A percentile compares a stretch with the other conserved stretches of the same genome.
phyloP scores from a whole-genome alignment of 2,888 invertebrate genomes.

The Harmothoe impar region DNA sequence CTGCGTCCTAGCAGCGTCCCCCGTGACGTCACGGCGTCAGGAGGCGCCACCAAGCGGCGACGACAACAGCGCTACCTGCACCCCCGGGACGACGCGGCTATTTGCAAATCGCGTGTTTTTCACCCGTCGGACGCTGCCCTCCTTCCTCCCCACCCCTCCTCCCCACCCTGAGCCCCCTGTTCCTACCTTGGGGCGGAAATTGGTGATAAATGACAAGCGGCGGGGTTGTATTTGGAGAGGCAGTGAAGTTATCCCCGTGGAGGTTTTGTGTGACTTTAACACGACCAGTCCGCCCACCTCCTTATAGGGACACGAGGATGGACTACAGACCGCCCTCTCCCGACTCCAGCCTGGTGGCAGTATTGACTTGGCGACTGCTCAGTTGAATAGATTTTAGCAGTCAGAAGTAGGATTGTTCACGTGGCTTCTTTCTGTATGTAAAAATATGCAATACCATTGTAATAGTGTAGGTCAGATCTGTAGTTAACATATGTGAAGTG shows the following conservation, averaged over 20 bases:
- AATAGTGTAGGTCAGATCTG: no score
- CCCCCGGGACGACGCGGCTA: not conserved
- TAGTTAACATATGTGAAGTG: no score
- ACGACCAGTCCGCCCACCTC: no score
- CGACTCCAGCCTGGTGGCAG: not conserved
- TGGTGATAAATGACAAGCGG: not conserved
- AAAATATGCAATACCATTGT: no score
- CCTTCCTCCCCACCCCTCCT: not conserved
- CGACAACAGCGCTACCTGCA: not conserved
- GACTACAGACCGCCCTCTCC: not conserved
- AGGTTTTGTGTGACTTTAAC: not conserved
- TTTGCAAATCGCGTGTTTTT: slow-evolving; percentile 42
- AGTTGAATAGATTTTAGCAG: no score
- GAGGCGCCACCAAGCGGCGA: not conserved
- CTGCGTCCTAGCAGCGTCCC: not conserved
- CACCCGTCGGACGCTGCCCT: not conserved
- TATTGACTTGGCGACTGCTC: no score
- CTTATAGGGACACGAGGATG: not conserved
- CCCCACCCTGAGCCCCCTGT: no score
- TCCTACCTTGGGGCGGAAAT: not conserved
- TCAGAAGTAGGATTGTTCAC: no score
- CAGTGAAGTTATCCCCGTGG: not conserved
- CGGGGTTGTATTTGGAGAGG: not conserved
- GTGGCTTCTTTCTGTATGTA: no score
- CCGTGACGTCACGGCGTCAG: slow-evolving; percentile 10